phyloP scores from a whole-genome alignment of 1,140 invertebrate species.

The Adelges cooleyi region DNA sequence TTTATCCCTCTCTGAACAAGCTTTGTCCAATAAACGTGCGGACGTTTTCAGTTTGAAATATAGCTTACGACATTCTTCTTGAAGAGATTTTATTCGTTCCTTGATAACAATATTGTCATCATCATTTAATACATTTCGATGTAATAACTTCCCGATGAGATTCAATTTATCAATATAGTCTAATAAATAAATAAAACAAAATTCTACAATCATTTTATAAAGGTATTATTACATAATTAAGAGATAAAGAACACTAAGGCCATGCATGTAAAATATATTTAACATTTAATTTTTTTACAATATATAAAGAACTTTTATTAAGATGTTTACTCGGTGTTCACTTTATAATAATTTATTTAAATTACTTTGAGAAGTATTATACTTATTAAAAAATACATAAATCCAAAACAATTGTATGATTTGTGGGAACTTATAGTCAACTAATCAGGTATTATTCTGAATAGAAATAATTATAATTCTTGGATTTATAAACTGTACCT shows the following conservation, averaged over 20 bases:
- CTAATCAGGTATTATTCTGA: too few species aligned
- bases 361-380: too few species aligned
- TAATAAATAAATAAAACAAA: too few species aligned
- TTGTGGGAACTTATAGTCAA: too few species aligned
- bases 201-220: too few species aligned
- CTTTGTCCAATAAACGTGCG: slow-evolving; percentile 9
- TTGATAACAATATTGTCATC: slow-evolving; percentile 1
- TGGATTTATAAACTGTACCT: background rate
- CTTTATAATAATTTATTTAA: too few species aligned
- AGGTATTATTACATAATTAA: slow-evolving; percentile 4
- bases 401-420: too few species aligned
- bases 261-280: too few species aligned
- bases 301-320: background rate
- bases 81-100: background rate
- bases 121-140: background rate
- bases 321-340: too few species aligned
- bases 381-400: background rate
- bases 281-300: background rate
- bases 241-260: too few species aligned
- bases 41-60: slow-evolving; percentile 16
- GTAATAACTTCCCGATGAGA: background rate
- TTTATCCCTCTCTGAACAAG: background rate
- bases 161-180: too few species aligned
- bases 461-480: background rate
- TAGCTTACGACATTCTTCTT: slow-evolving; percentile 11